Evolutionary conservation across 2,888 invertebrate genomes (phyloP).

Genomic region (Ramazzottius varieornatus): DNA sequence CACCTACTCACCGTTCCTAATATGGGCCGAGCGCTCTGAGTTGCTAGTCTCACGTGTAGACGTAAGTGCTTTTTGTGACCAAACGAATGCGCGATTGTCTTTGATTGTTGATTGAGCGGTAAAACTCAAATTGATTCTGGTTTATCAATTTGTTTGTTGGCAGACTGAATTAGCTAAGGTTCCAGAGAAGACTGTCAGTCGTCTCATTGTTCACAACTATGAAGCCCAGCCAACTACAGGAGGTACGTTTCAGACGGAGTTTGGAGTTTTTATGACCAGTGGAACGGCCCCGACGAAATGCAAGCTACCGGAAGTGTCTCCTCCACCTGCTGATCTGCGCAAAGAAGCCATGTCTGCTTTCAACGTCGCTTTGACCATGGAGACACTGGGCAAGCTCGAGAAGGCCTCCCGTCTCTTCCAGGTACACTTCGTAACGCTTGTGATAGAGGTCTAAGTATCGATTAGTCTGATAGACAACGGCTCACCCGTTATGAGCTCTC

Average conservation of each 20-base stretch:
- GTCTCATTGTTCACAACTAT: neutral
- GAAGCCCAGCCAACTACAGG: neutral
- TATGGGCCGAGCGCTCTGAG: no score
- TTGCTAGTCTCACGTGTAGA: no score
- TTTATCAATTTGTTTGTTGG: neutral
- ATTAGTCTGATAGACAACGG: no score
- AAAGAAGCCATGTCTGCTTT: slow-evolving; percentile 57
- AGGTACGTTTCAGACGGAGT: neutral
- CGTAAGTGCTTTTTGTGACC: no score
- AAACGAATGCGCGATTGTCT: no score
- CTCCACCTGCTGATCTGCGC: slow-evolving; percentile 24
- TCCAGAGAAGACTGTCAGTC: neutral
- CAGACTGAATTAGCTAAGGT: neutral
- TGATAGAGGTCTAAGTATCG: no score
- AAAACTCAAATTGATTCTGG: no score
- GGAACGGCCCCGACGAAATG: neutral
- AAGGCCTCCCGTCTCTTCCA: slow-evolving; percentile 56
- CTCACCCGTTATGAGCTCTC: no score
- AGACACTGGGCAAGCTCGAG: slow-evolving; percentile 46
- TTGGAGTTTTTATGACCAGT: neutral
- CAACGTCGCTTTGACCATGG: slow-evolving; percentile 58
- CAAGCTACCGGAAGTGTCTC: neutral
- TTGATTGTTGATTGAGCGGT: no score
- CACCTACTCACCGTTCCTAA: no score
- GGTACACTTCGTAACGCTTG: neutral